phyloP scores from a whole-genome alignment of 1,140 invertebrate genomes.

The Papilio polytes region DNA sequence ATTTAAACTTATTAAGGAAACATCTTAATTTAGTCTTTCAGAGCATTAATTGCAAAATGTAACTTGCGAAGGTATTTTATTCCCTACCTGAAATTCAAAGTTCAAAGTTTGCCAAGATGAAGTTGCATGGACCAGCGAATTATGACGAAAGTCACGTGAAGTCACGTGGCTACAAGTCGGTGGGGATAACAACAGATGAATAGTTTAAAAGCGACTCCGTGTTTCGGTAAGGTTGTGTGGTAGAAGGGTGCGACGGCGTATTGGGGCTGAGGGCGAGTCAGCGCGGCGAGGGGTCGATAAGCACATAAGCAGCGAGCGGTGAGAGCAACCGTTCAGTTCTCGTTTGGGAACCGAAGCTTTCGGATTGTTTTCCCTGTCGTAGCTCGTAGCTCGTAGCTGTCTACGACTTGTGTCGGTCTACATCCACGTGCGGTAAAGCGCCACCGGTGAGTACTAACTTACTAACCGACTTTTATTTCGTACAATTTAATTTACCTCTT shows the following conservation, averaged over 20 bases:
- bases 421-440: constrained; percentile 4
- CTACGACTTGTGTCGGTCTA: constrained; percentile 14
- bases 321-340: constrained; percentile 46
- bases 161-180: constrained; percentile 58
- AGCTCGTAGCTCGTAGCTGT: constrained; percentile 17
- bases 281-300: constrained; percentile 71
- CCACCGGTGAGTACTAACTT: constrained; percentile 31
- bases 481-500: background rate
- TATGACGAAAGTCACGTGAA: constrained; percentile 50
- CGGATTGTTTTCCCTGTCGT: background rate
- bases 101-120: background rate
- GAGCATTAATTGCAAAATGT: background rate
- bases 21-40: background rate
- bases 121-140: constrained; percentile 12
- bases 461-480: constrained; percentile 25
- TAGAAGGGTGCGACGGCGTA: constrained; percentile 66
- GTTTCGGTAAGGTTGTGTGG: constrained; percentile 70
- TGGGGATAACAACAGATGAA: constrained; percentile 73
- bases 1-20: background rate
- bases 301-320: constrained; percentile 65
- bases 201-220: constrained; percentile 71
- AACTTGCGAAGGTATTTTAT: background rate
- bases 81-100: background rate
- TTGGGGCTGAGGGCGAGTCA: constrained; percentile 51
- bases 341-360: constrained; percentile 42